Conservation (phyloP, 2,113 vertebrate genomes). For the Malurus cyaneus region DNA sequence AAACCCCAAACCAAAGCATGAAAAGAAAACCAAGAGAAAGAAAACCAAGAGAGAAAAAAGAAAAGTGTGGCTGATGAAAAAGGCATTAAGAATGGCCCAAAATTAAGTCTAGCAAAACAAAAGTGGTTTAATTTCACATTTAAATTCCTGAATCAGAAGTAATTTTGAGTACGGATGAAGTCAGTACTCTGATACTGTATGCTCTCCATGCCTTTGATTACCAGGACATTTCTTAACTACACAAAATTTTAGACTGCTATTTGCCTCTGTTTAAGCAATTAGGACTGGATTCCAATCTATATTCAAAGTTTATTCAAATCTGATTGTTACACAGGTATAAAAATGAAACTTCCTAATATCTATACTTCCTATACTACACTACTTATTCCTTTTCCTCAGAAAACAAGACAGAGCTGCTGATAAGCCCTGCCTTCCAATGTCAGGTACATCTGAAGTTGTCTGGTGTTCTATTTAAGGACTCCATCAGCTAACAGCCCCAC, state of each 20-base stretch:
- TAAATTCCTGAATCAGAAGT: not conserved
- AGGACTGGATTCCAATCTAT: not conserved
- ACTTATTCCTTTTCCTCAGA: not conserved
- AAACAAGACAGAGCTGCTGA: constrained; percentile 16
- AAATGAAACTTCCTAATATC: not conserved
- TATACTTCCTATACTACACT: not conserved
- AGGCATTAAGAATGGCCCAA: not conserved
- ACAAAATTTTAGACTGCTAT: not conserved
- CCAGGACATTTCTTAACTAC: not conserved
- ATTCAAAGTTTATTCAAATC: not conserved
- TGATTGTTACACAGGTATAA: not conserved
- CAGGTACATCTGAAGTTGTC: not conserved
- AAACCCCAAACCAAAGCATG: not conserved
- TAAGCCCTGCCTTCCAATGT: not conserved
- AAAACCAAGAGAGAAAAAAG: not conserved
- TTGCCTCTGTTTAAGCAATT: not conserved
- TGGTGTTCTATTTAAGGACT: not conserved
- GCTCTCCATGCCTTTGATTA: not conserved
- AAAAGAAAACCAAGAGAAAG: not conserved
- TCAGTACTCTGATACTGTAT: not conserved
- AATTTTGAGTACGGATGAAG: not conserved
- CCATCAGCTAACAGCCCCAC: not conserved
- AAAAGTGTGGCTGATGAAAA: not conserved
- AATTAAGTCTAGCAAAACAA: not conserved
- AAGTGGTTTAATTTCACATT: not conserved